Conservation (phyloP, 2,113 vertebrate genomes). For the Gasterosteus nipponicus region DNA sequence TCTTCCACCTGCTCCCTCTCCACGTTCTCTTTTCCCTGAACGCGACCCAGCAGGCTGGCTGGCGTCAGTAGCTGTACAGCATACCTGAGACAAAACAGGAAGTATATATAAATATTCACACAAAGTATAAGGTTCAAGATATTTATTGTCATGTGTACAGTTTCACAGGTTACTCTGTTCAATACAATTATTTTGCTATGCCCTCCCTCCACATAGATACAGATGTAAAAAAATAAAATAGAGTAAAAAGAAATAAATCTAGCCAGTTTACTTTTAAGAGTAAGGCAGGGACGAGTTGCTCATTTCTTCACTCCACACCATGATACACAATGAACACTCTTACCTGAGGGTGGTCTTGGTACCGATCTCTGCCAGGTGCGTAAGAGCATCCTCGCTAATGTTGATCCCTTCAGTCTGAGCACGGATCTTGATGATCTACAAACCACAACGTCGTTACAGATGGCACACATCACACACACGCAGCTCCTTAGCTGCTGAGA, state of each 20-base stretch:
- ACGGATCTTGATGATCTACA: conserved; percentile 97
- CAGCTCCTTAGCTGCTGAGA: background rate
- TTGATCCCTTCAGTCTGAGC: conserved; percentile 95
- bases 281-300: background rate
- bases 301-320: background rate
- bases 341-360: conserved; percentile 97
- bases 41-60: conserved; percentile 91
- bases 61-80: conserved; percentile 95
- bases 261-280: background rate
- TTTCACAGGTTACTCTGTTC: too few species aligned
- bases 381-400: conserved; percentile 92
- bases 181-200: too few species aligned
- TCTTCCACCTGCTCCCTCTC: conserved; percentile 98
- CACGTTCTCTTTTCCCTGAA: conserved; percentile 94
- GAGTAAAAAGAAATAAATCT: too few species aligned
- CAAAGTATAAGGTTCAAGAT: background rate
- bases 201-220: too few species aligned
- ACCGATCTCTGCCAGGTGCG: conserved; percentile 94
- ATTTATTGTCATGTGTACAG: too few species aligned
- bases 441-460: conserved; percentile 4
- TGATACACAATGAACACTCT: conserved; percentile 3
- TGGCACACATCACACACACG: background rate
- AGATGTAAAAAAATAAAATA: too few species aligned
- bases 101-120: background rate
- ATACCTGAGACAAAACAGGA: conserved; percentile 82